These are phyloP conservation scores for Parnassius apollo DNA, from an alignment of 2,888 invertebrate genomes.

Conservation along the genomic window DNA sequence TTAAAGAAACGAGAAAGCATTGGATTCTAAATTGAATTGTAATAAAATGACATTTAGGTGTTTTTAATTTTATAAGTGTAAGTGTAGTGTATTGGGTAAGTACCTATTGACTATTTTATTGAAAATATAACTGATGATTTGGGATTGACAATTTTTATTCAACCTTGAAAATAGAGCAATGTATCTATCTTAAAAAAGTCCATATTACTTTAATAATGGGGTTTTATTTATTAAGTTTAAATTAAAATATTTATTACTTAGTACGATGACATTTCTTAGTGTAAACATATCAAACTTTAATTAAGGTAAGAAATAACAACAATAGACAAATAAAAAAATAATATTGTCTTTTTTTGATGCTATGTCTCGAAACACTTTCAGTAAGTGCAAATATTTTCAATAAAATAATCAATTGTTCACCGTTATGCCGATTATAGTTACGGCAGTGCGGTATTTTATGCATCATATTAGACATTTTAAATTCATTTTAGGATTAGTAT, in stretches of 20 bases:
- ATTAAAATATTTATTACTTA: too few species aligned
- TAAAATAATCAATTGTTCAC: constrained; percentile 14
- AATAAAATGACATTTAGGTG: constrained; percentile 75
- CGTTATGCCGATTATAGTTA: constrained; percentile 20
- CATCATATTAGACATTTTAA: constrained; percentile 40
- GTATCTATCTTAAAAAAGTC: too few species aligned
- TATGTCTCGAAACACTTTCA: too few species aligned
- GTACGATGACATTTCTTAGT: too few species aligned
- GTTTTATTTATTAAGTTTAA: too few species aligned
- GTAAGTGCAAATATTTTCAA: constrained; percentile 9
- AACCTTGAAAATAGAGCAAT: too few species aligned
- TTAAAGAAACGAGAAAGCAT: constrained; percentile 69
- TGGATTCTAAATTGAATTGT: constrained; percentile 78
- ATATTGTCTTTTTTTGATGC: too few species aligned
- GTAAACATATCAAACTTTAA: too few species aligned
- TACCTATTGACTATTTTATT: constrained; percentile 30
- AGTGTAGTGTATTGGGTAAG: constrained; percentile 25
- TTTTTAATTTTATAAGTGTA: constrained; percentile 51
- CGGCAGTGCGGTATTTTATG: constrained; percentile 37
- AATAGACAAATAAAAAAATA: too few species aligned
- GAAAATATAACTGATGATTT: not conserved
- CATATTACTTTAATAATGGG: too few species aligned
- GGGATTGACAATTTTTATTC: too few species aligned
- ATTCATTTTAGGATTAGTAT: constrained; percentile 47
- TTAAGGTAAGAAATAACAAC: too few species aligned